These are phyloP conservation scores for Salpingus planirostris DNA, from an alignment of 2,888 invertebrate species.

Conservation along the genomic window DNA sequence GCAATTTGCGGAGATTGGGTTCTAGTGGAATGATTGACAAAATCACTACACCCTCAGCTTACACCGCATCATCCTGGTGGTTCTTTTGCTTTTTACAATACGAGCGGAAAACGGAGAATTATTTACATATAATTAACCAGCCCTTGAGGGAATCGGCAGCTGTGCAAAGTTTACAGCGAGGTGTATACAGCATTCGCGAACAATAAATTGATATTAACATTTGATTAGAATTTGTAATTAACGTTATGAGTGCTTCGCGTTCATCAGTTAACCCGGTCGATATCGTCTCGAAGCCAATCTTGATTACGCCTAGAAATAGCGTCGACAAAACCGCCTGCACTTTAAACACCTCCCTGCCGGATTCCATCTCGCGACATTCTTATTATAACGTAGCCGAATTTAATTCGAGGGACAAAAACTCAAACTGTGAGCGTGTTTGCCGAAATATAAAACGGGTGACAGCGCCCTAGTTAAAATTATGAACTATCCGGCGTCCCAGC, in stretches of 20 bases:
- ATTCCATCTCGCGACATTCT: too few relatives aligned
- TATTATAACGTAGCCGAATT: slow-evolving; percentile 2
- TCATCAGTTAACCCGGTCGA: too few relatives aligned
- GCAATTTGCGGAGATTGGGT: too few relatives aligned
- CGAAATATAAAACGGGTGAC: slow-evolving; percentile 7
- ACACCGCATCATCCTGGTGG: too few relatives aligned
- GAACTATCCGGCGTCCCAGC: slow-evolving; percentile 7
- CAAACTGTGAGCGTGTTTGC: background rate
- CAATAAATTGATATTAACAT: slow-evolving; percentile 12
- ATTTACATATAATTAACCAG: slow-evolving; percentile 9
- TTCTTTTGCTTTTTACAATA: too few relatives aligned
- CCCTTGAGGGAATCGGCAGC: slow-evolving; percentile 7
- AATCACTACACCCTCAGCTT: too few relatives aligned
- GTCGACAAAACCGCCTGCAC: background rate
- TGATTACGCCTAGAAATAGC: too few relatives aligned
- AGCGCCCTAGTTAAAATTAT: slow-evolving; percentile 9
- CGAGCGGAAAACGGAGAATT: slow-evolving; percentile 4
- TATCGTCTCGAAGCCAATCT: too few relatives aligned
- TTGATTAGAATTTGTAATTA: slow-evolving; percentile 9
- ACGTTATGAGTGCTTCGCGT: slow-evolving; percentile 7
- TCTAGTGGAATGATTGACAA: too few relatives aligned
- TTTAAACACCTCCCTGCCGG: too few relatives aligned
- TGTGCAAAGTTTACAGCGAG: slow-evolving; percentile 9
- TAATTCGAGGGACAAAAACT: slow-evolving; percentile 7
- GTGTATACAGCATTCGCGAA: slow-evolving; percentile 5